phyloP scores from a whole-genome alignment of 2,113 vertebrate genomes.

The Rhinolophus sinicus region DNA sequence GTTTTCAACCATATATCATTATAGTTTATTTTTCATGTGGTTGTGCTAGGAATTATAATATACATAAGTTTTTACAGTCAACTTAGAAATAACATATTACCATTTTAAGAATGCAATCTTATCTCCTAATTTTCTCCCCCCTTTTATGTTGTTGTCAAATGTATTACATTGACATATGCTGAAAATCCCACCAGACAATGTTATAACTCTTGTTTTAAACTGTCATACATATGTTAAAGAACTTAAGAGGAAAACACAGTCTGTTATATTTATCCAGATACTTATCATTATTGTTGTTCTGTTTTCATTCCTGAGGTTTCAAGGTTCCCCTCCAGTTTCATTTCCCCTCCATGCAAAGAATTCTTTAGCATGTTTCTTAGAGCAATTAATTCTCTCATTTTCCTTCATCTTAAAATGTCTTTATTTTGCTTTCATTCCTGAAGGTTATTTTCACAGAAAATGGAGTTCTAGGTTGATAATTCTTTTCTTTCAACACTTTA shows the following conservation, averaged over 20 bases:
- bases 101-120: neutral
- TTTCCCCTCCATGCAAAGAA: neutral
- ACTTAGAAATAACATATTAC: slow-evolving; percentile 33
- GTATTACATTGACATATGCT: neutral
- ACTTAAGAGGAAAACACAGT: neutral
- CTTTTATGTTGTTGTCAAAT: neutral
- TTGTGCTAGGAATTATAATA: neutral
- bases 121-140: neutral
- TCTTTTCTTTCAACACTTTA: neutral
- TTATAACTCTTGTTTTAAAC: neutral
- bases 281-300: neutral
- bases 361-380: slow-evolving; percentile 27
- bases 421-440: neutral
- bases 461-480: neutral
- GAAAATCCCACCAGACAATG: neutral
- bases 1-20: neutral
- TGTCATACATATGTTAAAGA: neutral
- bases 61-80: neutral
- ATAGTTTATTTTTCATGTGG: neutral
- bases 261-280: neutral
- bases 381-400: neutral
- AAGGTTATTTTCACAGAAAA: slow-evolving; percentile 12
- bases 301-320: neutral
- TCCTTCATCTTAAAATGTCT: neutral
- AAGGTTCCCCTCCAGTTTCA: neutral